Evolutionary conservation across 2,797 vertebrate genomes (phyloP), one percentile per base, ranked within the genome.

Genomic region (Danio albolineatus): DNA sequence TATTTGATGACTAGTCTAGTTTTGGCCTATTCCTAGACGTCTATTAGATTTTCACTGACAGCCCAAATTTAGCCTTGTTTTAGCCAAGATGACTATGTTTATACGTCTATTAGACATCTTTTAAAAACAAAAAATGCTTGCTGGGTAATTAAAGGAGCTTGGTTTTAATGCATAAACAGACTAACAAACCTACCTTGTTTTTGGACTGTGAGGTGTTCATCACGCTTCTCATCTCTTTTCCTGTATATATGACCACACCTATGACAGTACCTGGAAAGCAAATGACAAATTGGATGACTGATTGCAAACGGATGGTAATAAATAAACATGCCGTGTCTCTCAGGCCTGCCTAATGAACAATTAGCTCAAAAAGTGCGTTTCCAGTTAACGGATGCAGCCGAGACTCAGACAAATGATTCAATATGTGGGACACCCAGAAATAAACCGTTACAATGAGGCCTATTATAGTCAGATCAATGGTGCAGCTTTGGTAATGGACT

Each of bases 181-280:
- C 28, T 54, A 17, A 73, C 4, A 79, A 4, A 73, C 87, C 91
- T 91, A 98, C 97, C 96, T 99, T 99, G 88, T 98, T 98, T 91
- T 98, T 97, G 82, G 97, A 95, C 86, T 93, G 95, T 78, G 98
- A 98, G 0, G 98, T 99, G 91, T 98, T 99, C 92, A 99, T 94
- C 53, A 98, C 97, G 59, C 96, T 98, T 81, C 97, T 94, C 85
- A 96, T 99, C 92, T 99, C 97, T 87, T 98, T 98, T 85, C 98
- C 98, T 1, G 97, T 98, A 89, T 99, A 99, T 93, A 99, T 96
- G 90, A 99, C 97, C 90, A 98, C 96, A 86, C 98, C 97, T 86
- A 99, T 97, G 89, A 99, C 96, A 28, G 97, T 98, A 88, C 98
- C 98, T 99, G 93, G 85, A 13, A 56, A 9, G 39, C 10, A 59